Percentiles rank a stretch among this genome's conserved stretches.
Conservation (phyloP, 2,113 vertebrate species). For the Alethe castanea region DNA sequence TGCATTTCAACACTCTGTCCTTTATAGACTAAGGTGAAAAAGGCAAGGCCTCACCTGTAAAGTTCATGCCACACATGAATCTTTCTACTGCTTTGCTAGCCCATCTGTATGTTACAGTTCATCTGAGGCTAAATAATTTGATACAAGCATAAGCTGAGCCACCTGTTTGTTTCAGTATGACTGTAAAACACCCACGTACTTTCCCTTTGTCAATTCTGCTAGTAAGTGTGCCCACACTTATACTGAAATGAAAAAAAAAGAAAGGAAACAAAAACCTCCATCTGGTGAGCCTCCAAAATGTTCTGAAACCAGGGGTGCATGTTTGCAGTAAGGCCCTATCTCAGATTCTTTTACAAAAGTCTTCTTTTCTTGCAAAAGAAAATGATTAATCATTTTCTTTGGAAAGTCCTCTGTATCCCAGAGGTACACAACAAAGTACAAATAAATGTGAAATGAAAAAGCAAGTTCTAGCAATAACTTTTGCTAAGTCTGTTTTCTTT, state of each 20-base stretch:
- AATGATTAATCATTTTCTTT: neutral
- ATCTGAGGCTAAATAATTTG: neutral
- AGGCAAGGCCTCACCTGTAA: neutral
- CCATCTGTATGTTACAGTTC: neutral
- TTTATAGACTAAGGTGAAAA: neutral
- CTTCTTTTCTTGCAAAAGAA: neutral
- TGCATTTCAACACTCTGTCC: neutral
- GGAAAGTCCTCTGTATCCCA: neutral
- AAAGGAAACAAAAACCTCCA: neutral
- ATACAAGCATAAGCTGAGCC: neutral
- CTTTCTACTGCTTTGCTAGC: neutral
- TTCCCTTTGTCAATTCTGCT: neutral
- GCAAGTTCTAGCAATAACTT: neutral
- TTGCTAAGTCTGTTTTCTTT: neutral
- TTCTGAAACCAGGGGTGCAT: neutral
- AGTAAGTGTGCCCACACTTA: neutral
- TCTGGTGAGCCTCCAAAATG: neutral
- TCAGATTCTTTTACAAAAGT: neutral
- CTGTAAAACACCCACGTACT: neutral
- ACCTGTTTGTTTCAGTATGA: conserved; percentile 17
- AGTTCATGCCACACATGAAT: neutral
- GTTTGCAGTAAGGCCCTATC: neutral
- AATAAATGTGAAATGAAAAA: neutral
- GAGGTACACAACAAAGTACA: neutral
- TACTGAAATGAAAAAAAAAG: neutral